Base-by-base conservation (phyloP, 2,113 vertebrate species). In the Nothocercus julius region DNA sequence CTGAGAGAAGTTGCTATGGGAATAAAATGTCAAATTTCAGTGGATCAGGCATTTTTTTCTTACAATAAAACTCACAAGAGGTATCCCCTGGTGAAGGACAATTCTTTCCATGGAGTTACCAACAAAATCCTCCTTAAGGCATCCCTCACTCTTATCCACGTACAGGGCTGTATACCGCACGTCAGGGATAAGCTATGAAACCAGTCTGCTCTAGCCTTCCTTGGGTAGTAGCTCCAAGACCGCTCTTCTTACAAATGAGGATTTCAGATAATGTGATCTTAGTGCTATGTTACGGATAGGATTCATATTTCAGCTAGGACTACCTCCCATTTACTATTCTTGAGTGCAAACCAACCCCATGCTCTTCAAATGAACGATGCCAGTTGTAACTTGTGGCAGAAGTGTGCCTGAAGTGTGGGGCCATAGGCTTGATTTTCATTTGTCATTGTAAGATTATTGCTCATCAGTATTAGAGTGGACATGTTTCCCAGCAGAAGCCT, bases 11-110 rank as follows among this genome's bases (percentile, higher is more conserved):
- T 85, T 89, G 87, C 84, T 82, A 85, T 73, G 84, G 91, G 91
- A 89, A 96, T 91, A 92, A 92, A 95, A 92, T 79, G 89, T 69
- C 86, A 92, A 73, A 89, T 91, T 94, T 87, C 89, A 86, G 70
- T 82, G 77, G 80, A 82, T 66, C 45, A 44, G 63, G 70, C 28
- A 34, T 11, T 58, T 87, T 92, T 66, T n/a, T 94, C 27, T 70
- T 73, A 62, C 53, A 69, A 69, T 64, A 82, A 93, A 84, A 89
- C 87, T 84, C 75, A 87, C 54, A 63, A 85, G 49, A 76, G 15
- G 15, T 34, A 76, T 64, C 62, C 20, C n/a, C 66, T 91, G 53
- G 59, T 92, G 87, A 85, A 91, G 14, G 53, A 61, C 75, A 94
- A 89, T 40, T 85, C 49, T 95, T 94, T 85, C 75, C 88, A 84